These are phyloP conservation scores for Noctuana brunneofusca DNA, from an alignment of 2,888 invertebrate species.

Conservation along the genomic window DNA sequence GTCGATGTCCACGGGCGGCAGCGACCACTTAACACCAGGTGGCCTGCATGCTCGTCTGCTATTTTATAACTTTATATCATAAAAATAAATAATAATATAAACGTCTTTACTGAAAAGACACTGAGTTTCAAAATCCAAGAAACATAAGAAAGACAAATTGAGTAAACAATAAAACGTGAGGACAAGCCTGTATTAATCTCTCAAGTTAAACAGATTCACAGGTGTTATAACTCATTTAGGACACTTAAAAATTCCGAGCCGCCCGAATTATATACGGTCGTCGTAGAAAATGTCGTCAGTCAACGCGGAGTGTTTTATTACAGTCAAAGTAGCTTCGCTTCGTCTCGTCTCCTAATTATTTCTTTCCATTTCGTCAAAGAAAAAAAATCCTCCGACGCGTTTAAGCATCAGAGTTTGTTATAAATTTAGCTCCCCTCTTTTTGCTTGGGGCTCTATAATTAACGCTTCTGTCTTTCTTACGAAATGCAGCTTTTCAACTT, in stretches of 20 bases:
- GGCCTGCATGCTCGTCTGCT: no score
- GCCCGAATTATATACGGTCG: conserved; percentile 41
- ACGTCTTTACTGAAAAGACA: not conserved
- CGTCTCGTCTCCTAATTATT: conserved; percentile 77
- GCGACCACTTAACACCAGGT: no score
- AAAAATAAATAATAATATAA: no score
- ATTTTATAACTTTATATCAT: no score
- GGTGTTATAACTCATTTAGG: conserved; percentile 61
- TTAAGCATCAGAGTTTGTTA: conserved; percentile 73
- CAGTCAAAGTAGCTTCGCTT: conserved; percentile 56
- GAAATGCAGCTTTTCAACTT: conserved; percentile 45
- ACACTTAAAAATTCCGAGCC: conserved; percentile 51
- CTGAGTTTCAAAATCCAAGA: not conserved
- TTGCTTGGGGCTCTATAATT: conserved; percentile 58
- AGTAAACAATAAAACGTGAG: conserved; percentile 6
- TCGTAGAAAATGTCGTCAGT: conserved; percentile 63
- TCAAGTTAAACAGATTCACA: conserved; percentile 48
- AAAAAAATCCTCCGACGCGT: conserved; percentile 61
- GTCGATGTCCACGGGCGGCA: no score
- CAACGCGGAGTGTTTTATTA: conserved; percentile 75
- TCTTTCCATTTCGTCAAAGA: conserved; percentile 66
- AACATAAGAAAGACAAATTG: conserved; percentile 12
- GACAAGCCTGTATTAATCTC: conserved; percentile 23
- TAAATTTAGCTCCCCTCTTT: conserved; percentile 72
- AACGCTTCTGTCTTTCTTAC: conserved; percentile 55